Percentiles rank a stretch among this genome's conserved stretches.
phyloP scores from a whole-genome alignment of 2,797 vertebrate species.

The Taenioides sp. region DNA sequence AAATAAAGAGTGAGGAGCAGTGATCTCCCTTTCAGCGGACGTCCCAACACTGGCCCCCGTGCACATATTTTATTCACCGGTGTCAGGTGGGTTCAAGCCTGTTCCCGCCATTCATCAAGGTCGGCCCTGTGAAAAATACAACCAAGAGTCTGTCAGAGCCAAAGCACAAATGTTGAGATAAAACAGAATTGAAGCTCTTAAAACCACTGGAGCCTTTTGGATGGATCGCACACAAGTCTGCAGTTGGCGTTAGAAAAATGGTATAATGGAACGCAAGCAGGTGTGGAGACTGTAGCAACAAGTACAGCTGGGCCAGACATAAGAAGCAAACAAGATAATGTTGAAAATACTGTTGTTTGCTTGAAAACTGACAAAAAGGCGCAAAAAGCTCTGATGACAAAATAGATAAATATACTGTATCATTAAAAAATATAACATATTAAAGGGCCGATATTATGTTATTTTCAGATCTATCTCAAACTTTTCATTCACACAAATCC shows the following conservation, averaged over 20 bases:
- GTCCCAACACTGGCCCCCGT: constrained; percentile 61
- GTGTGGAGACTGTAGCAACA: too few relatives aligned
- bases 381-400: too few relatives aligned
- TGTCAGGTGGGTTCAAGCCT: constrained; percentile 67
- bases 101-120: constrained; percentile 59
- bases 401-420: too few relatives aligned
- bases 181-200: constrained; percentile 11
- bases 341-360: too few relatives aligned
- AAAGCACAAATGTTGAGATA: not conserved
- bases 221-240: not conserved
- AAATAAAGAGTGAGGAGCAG: constrained; percentile 64
- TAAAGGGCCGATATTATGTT: too few relatives aligned
- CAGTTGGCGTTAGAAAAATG: not conserved
- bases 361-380: too few relatives aligned
- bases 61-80: constrained; percentile 76
- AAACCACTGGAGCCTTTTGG: constrained; percentile 8
- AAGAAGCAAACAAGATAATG: too few relatives aligned
- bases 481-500: too few relatives aligned
- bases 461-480: too few relatives aligned
- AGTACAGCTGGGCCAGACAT: too few relatives aligned
- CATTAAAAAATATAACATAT: too few relatives aligned
- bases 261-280: not conserved
- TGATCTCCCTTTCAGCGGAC: constrained; percentile 72
- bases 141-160: constrained; percentile 40
- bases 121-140: constrained; percentile 61